Conservation (phyloP, 1,140 invertebrate genomes). For the Drosophila ambigua region DNA sequence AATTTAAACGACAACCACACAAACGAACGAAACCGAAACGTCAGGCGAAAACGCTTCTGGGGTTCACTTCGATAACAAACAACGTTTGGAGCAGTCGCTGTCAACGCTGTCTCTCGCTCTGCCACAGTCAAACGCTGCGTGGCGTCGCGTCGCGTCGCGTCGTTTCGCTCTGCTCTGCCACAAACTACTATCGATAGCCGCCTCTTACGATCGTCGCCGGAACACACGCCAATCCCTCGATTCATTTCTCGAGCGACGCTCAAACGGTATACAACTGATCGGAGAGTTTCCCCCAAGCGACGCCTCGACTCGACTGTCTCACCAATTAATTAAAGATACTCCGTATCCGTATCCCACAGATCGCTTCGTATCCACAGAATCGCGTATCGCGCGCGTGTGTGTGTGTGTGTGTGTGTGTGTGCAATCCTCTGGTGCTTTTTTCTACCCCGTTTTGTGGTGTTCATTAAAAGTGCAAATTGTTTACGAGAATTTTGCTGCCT, state of each 20-base stretch:
- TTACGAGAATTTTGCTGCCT: conserved; percentile 52
- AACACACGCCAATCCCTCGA: conserved; percentile 29
- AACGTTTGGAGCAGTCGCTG: conserved; percentile 21
- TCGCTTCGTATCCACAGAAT: conserved; percentile 30
- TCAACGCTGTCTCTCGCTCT: conserved; percentile 7
- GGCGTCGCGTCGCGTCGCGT: not conserved
- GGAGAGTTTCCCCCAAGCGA: not conserved
- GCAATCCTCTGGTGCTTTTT: too few relatives aligned
- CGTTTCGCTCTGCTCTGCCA: not conserved
- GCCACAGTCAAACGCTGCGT: not conserved
- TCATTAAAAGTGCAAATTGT: conserved; percentile 75
- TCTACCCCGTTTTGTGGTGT: conserved; percentile 44
- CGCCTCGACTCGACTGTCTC: too few relatives aligned
- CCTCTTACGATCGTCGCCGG: conserved; percentile 51
- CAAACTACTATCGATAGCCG: conserved; percentile 74
- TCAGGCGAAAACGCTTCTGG: conserved; percentile 54
- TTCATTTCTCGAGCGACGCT: conserved; percentile 72
- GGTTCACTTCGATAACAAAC: conserved; percentile 50
- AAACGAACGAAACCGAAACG: conserved; percentile 43
- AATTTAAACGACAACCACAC: conserved; percentile 66
- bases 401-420: conserved; percentile 17
- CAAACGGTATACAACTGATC: conserved; percentile 57
- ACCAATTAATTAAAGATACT: too few relatives aligned
- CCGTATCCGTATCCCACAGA: too few relatives aligned
- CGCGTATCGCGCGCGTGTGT: conserved; percentile 23